These are phyloP conservation scores for Brenthis daphne DNA, from an alignment of 2,888 invertebrate genomes.

Conservation along the genomic window DNA sequence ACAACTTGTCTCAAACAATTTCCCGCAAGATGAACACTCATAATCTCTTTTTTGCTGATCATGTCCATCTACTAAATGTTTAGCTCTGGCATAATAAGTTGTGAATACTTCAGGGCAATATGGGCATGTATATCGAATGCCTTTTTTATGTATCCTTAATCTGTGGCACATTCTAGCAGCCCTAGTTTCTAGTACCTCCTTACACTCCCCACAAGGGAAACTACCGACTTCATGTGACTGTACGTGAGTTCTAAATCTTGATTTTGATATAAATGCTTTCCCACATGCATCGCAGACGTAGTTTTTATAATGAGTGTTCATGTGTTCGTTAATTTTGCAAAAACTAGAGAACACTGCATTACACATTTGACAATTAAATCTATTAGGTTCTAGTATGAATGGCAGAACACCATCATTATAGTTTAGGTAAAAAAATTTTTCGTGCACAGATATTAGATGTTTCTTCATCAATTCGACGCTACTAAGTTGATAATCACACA, in stretches of 20 bases:
- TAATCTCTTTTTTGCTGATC: slow-evolving; percentile 57
- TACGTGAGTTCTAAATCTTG: slow-evolving; percentile 66
- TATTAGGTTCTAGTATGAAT: slow-evolving; percentile 61
- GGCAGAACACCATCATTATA: slow-evolving; percentile 72
- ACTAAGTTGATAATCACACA: slow-evolving; percentile 55
- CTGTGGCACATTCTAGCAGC: slow-evolving; percentile 64
- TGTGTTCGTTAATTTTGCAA: slow-evolving; percentile 68
- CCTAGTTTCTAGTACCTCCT: slow-evolving; percentile 58
- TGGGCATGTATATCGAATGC: slow-evolving; percentile 67
- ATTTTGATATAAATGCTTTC: slow-evolving; percentile 68
- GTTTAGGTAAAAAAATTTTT: slow-evolving; percentile 50
- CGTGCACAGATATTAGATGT: slow-evolving; percentile 57
- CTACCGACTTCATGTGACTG: slow-evolving; percentile 66
- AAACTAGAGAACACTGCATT: slow-evolving; percentile 55
- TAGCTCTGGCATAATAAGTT: slow-evolving; percentile 63
- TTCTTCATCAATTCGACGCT: slow-evolving; percentile 59
- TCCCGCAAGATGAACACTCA: slow-evolving; percentile 57
- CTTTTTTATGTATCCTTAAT: slow-evolving; percentile 61
- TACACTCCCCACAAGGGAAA: slow-evolving; percentile 68
- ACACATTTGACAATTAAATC: slow-evolving; percentile 66
- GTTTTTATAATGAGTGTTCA: slow-evolving; percentile 72
- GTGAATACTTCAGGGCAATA: slow-evolving; percentile 67
- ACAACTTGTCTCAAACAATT: slow-evolving; percentile 60
- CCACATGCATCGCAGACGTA: slow-evolving; percentile 72
- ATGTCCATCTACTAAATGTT: slow-evolving; percentile 65